Base-by-base conservation (phyloP, 2,888 invertebrate species). In the Sisyra terminalis region DNA sequence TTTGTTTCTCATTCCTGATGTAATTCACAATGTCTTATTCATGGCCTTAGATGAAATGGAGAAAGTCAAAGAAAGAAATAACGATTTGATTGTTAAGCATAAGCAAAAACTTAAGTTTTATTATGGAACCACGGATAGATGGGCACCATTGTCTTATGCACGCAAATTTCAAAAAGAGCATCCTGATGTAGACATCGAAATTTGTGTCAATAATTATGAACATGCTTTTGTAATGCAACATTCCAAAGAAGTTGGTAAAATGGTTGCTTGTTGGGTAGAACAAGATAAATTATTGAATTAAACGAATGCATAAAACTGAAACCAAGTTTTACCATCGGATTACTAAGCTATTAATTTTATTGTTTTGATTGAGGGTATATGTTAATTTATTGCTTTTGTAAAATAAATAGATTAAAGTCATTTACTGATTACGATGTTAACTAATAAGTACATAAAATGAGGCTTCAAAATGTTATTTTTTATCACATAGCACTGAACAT, bases 201-300 rank as follows among this genome's bases (percentile, higher is more conserved):
- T 81, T 14, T 78, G 78, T 55, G 61, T 66, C 14, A 59, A 69
- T 38, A 68, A 70, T 14, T 71, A 72, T 51, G 67, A 71, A 29
- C 93, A 94, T 63, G 78, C 85, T 3, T 94, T 89, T 70, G 86
- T 90, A 4, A 57, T 93, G 32, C 67, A 70, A 36, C 63, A 70
- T 32, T 75, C 78, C 2, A 57, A 62, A 40, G 61, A 62, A 49
- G 69, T 85, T 53, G 82, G 53, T 11, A 44, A 46, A 40, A 49
- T 55, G 45, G 53, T 62, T 10, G 52, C 53, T 5, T 49, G 52
- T 39, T 60, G 60, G 59, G 55, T 62, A 15, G 48, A 47, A 41
- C 34, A 40, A 38, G 40, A 24, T 24, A 7, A 7, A 3, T 3
- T 24, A 3, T 5, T 24, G 24, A 24, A 24, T 3, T 24, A 24